phyloP scores from a whole-genome alignment of 2,888 invertebrate genomes.

The Ariolimax columbianus region DNA sequence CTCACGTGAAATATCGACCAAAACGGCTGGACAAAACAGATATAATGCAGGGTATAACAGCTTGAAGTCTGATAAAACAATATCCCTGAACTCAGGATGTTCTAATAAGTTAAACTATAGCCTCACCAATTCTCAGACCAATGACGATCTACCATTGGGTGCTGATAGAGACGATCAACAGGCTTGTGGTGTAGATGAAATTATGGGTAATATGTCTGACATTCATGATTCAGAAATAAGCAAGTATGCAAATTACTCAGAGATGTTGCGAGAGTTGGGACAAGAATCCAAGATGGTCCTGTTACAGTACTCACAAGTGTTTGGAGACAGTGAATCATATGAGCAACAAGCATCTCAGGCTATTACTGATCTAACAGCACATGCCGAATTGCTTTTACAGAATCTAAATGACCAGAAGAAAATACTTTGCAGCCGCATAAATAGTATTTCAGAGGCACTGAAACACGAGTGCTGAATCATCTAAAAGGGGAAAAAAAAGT shows the following conservation, averaged over 20 bases:
- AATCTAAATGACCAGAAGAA: slow-evolving; percentile 39
- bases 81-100: background rate
- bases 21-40: background rate
- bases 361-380: slow-evolving; percentile 29
- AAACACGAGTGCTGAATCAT: slow-evolving; percentile 1
- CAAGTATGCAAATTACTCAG: slow-evolving; percentile 32
- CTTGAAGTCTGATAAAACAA: background rate
- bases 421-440: slow-evolving; percentile 27
- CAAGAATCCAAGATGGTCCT: slow-evolving; percentile 44
- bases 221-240: slow-evolving; percentile 14
- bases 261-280: slow-evolving; percentile 40
- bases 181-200: background rate
- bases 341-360: slow-evolving; percentile 39
- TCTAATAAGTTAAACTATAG: background rate
- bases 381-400: slow-evolving; percentile 30
- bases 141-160: background rate
- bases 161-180: background rate
- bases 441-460: slow-evolving; percentile 32
- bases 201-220: background rate
- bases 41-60: background rate
- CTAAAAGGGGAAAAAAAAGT: no score
- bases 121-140: background rate
- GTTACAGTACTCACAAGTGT: slow-evolving; percentile 41
- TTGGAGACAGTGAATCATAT: slow-evolving; percentile 43
- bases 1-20: background rate